Conservation (phyloP, 2,888 invertebrate genomes). For the Tromatobia lineatoria region DNA sequence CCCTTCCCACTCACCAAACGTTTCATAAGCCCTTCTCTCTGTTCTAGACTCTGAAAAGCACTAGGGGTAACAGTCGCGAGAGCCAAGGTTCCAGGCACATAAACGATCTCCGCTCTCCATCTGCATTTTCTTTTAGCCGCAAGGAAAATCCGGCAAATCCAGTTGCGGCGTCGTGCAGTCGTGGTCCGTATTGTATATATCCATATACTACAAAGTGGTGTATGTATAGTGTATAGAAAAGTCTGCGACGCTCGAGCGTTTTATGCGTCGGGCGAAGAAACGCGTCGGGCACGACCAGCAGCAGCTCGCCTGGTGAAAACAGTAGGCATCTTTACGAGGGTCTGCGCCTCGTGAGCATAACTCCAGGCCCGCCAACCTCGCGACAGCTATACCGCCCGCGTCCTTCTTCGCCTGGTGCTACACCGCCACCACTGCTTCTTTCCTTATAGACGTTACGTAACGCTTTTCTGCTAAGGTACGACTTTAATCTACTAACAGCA, state of each 20-base stretch:
- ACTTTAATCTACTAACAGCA: conserved; percentile 82
- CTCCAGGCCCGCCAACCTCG: conserved; percentile 68
- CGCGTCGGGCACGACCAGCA: conserved; percentile 32
- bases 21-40: conserved; percentile 32
- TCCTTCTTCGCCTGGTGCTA: conserved; percentile 14
- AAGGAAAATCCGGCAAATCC: conserved; percentile 75
- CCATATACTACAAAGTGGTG: conserved; percentile 17
- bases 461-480: conserved; percentile 72
- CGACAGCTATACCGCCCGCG: conserved; percentile 51
- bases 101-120: conserved; percentile 54
- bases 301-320: conserved; percentile 70
- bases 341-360: conserved; percentile 76
- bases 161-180: conserved; percentile 70
- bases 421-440: conserved; percentile 42
- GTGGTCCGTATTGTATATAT: conserved; percentile 31
- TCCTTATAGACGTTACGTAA: conserved; percentile 57
- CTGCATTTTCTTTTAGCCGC: conserved; percentile 54
- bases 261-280: conserved; percentile 65
- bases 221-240: conserved; percentile 35
- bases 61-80: conserved; percentile 26
- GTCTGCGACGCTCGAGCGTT: conserved; percentile 44
- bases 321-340: conserved; percentile 79
- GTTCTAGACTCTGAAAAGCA: conserved; percentile 16
- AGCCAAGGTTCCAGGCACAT: conserved; percentile 46
- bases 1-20: conserved; percentile 27